phyloP scores from a whole-genome alignment of 2,797 vertebrate genomes.

The Coluber constrictor region DNA sequence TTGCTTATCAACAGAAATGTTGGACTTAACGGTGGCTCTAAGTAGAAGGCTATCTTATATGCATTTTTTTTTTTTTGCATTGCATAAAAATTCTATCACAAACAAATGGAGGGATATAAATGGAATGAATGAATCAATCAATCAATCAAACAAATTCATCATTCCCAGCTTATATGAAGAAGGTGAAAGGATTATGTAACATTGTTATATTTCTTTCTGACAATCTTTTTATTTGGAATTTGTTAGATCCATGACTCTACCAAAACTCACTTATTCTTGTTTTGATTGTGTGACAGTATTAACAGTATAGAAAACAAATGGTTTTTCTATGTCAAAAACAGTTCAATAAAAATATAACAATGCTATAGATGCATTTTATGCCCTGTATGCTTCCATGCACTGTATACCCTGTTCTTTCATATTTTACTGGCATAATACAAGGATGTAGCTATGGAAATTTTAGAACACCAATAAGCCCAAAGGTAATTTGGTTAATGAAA shows the following conservation, averaged over 20 bases:
- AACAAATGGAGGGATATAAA: neutral
- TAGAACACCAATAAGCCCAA: neutral
- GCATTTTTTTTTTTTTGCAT: neutral
- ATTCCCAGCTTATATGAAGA: neutral
- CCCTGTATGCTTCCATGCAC: neutral
- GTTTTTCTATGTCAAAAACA: neutral
- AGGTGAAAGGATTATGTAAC: neutral
- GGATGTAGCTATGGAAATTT: neutral
- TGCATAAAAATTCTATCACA: neutral
- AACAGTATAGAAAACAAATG: neutral
- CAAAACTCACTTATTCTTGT: neutral
- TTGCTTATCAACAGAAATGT: neutral
- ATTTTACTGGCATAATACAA: neutral
- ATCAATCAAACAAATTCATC: neutral
- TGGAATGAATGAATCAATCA: neutral
- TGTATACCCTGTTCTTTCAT: neutral
- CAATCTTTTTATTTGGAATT: neutral
- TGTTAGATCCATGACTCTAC: neutral
- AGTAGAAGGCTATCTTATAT: neutral
- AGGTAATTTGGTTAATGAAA: neutral
- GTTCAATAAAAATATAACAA: neutral
- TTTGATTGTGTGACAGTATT: neutral
- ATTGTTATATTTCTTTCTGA: neutral
- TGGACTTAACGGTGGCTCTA: neutral
- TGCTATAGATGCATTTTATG: neutral